Conservation (phyloP, 1,140 invertebrate genomes). For the Charaxes varanes region DNA sequence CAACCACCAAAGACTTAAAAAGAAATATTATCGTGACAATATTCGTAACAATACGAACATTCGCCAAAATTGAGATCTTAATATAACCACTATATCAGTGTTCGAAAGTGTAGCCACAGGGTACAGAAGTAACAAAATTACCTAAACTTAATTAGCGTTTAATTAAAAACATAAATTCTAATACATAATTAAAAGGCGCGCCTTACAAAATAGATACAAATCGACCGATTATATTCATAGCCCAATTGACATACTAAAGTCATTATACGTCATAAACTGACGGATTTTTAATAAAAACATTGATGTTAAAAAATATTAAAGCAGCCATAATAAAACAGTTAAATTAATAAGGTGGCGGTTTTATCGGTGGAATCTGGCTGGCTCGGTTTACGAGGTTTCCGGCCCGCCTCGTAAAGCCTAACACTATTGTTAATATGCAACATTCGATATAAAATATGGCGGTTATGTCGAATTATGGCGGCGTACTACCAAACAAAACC, state of each 20-base stretch:
- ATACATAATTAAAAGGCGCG: too few relatives aligned
- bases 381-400: slow-evolving; percentile 60
- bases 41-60: too few relatives aligned
- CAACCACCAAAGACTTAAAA: too few relatives aligned
- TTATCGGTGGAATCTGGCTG: slow-evolving; percentile 56
- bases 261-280: slow-evolving; percentile 22
- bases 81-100: too few relatives aligned
- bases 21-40: too few relatives aligned
- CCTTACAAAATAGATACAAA: not conserved
- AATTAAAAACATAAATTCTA: too few relatives aligned
- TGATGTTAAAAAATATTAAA: slow-evolving; percentile 47
- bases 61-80: too few relatives aligned
- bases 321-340: slow-evolving; percentile 60
- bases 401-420: slow-evolving; percentile 44
- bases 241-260: slow-evolving; percentile 10
- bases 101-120: too few relatives aligned
- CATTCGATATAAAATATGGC: slow-evolving; percentile 46
- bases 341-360: slow-evolving; percentile 65
- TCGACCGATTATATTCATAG: not conserved
- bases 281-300: slow-evolving; percentile 25
- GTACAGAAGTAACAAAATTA: too few relatives aligned
- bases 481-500: slow-evolving; percentile 20
- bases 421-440: slow-evolving; percentile 44
- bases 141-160: too few relatives aligned
- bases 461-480: slow-evolving; percentile 34